Conservation (phyloP, 2,113 vertebrate species). For the Varanus komodoensis region DNA sequence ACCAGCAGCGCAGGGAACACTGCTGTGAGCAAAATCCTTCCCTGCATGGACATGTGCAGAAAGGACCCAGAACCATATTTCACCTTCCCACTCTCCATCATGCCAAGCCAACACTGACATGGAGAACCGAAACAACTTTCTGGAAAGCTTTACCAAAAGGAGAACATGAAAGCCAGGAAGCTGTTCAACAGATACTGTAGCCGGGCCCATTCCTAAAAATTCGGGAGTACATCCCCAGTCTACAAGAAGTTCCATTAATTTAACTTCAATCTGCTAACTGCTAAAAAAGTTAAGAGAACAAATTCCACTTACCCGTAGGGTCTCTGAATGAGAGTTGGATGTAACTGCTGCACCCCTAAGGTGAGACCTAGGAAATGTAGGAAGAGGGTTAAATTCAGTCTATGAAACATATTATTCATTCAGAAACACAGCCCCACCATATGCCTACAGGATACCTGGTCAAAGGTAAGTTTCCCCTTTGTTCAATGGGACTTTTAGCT, state of each 20-base stretch:
- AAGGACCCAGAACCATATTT: background rate
- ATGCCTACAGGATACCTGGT: background rate
- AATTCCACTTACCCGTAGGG: conserved; percentile 91
- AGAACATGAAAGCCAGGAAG: conserved; percentile 18
- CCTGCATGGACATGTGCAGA: too few species aligned
- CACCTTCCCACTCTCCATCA: background rate
- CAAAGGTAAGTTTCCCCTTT: background rate
- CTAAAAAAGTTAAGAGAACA: conserved; percentile 22
- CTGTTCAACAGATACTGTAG: conserved; percentile 48
- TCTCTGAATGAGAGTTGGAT: conserved; percentile 94
- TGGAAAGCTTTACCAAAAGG: conserved; percentile 45
- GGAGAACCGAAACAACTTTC: conserved; percentile 32
- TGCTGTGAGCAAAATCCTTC: background rate
- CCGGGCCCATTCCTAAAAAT: background rate
- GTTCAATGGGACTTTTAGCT: background rate
- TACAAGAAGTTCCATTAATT: background rate
- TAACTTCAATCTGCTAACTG: conserved; percentile 28
- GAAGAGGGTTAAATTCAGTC: conserved; percentile 31
- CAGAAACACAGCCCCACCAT: background rate
- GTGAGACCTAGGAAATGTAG: conserved; percentile 85
- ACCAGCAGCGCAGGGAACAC: background rate
- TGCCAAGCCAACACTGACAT: too few species aligned
- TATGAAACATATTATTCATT: background rate
- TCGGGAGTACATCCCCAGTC: background rate
- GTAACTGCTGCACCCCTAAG: conserved; percentile 93